Evolutionary conservation across 92 coral and sea anemone genomes (phyloP).

Genomic region (Nematostella vectensis): DNA sequence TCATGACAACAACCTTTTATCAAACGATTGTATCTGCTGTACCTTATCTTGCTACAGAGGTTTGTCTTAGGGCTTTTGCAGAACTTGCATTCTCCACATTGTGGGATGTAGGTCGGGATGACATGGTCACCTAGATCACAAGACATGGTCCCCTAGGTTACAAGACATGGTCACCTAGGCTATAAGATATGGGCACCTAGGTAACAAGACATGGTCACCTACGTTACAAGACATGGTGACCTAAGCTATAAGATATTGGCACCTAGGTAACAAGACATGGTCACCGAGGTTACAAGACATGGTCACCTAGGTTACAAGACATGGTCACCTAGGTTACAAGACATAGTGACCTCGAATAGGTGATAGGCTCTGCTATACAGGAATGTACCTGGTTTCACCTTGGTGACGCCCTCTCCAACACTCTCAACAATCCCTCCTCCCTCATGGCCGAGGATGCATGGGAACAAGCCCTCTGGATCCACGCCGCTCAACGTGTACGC

Average conservation of each 20-base stretch:
- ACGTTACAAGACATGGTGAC: no score
- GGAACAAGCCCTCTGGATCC: slow-evolving; percentile 79
- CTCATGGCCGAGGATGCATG: slow-evolving; percentile 89
- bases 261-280: no score
- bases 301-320: no score
- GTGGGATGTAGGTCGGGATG: slow-evolving; percentile 82
- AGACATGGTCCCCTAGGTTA: slow-evolving; percentile 38
- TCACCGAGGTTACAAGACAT: no score
- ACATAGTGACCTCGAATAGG: no score
- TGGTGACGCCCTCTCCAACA: slow-evolving; percentile 88
- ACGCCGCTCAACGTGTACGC: slow-evolving; percentile 64
- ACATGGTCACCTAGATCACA: slow-evolving; percentile 79
- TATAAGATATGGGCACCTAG: slow-evolving; percentile 36
- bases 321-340: no score
- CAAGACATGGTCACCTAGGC: slow-evolving; percentile 38
- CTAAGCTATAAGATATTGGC: no score
- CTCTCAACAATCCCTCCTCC: slow-evolving; percentile 98
- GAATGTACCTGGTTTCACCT: slow-evolving; percentile 88
- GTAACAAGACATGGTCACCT: background rate
- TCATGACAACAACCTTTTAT: no score
- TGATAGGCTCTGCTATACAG: no score
- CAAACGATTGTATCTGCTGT: no score
- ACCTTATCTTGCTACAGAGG: slow-evolving; percentile 84
- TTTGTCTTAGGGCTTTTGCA: slow-evolving; percentile 92
- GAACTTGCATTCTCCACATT: slow-evolving; percentile 88